A percentile compares a stretch with the other conserved stretches of the same genome.
Conservation (phyloP, 2,113 vertebrate genomes). For the Australoheros scitulus region DNA sequence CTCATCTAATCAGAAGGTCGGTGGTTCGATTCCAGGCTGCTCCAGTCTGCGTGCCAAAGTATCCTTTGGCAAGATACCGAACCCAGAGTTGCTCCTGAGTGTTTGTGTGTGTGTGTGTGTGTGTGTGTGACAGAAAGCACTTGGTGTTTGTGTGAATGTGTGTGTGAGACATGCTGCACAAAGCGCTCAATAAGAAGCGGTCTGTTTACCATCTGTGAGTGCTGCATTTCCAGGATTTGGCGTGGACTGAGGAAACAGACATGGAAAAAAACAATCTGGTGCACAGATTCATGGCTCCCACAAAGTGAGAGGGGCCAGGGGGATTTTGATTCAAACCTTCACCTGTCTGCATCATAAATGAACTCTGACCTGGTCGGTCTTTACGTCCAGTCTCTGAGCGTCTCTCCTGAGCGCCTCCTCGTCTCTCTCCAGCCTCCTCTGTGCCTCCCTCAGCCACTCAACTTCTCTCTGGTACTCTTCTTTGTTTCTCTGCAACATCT, state of each 20-base stretch:
- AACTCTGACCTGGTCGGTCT: constrained; percentile 59
- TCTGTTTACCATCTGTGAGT: neutral
- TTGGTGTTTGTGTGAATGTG: no score
- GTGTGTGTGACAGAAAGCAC: no score
- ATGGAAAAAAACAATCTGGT: neutral
- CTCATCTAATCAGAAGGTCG: no score
- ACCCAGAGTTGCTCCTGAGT: no score
- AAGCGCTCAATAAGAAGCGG: no score
- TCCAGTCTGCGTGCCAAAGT: no score
- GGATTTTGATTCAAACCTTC: no score
- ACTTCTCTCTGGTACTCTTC: constrained; percentile 85
- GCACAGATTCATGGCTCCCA: neutral
- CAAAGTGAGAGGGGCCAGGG: no score
- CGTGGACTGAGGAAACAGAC: neutral
- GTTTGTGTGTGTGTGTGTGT: no score
- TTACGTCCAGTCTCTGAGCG: constrained; percentile 58
- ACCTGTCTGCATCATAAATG: neutral
- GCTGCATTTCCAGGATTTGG: neutral
- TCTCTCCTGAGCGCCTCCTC: constrained; percentile 68
- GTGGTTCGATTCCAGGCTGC: no score
- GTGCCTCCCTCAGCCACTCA: constrained; percentile 81
- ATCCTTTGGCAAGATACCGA: no score
- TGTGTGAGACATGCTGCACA: no score
- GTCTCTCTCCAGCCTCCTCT: constrained; percentile 86
- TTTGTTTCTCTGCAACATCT: constrained; percentile 81